These are phyloP conservation scores for Psococerastis gibbosa DNA, from an alignment of 2,888 invertebrate genomes.

Conservation along the genomic window DNA sequence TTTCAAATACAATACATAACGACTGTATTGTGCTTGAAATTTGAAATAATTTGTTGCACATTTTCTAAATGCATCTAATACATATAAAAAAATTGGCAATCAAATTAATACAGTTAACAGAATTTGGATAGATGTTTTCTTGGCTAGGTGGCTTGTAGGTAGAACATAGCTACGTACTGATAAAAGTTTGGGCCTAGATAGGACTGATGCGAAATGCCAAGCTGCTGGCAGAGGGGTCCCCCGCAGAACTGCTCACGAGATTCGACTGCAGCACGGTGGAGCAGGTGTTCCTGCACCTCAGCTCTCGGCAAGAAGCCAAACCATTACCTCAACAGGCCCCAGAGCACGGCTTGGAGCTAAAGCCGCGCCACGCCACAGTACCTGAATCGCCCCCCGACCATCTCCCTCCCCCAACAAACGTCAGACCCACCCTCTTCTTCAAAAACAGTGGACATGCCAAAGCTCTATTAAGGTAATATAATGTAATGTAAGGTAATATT, in stretches of 20 bases:
- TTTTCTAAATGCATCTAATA: too few relatives aligned
- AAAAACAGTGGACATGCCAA: slow-evolving; percentile 22
- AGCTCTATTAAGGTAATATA: slow-evolving; percentile 48
- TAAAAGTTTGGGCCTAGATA: slow-evolving; percentile 47
- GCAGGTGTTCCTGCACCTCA: slow-evolving; percentile 69
- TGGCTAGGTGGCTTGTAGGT: neutral
- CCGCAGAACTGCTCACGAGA: slow-evolving; percentile 43
- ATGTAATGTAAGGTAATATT: too few relatives aligned
- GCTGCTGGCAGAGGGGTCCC: slow-evolving; percentile 69
- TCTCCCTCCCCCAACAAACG: too few relatives aligned
- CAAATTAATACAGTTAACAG: too few relatives aligned
- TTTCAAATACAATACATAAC: too few relatives aligned
- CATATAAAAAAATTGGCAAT: slow-evolving; percentile 2
- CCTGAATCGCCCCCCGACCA: too few relatives aligned
- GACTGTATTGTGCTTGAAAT: too few relatives aligned
- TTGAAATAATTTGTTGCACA: too few relatives aligned
- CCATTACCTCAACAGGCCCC: too few relatives aligned
- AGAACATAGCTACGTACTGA: neutral
- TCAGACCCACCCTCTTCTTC: neutral
- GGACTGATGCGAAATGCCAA: slow-evolving; percentile 75
- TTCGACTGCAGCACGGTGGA: slow-evolving; percentile 60
- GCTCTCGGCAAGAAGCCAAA: slow-evolving; percentile 41
- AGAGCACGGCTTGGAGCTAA: too few relatives aligned
- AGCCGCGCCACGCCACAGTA: too few relatives aligned
- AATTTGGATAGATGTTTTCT: neutral